These are phyloP conservation scores for Teleogryllus oceanicus DNA, from an alignment of 2,888 invertebrate species.

Conservation along the genomic window DNA sequence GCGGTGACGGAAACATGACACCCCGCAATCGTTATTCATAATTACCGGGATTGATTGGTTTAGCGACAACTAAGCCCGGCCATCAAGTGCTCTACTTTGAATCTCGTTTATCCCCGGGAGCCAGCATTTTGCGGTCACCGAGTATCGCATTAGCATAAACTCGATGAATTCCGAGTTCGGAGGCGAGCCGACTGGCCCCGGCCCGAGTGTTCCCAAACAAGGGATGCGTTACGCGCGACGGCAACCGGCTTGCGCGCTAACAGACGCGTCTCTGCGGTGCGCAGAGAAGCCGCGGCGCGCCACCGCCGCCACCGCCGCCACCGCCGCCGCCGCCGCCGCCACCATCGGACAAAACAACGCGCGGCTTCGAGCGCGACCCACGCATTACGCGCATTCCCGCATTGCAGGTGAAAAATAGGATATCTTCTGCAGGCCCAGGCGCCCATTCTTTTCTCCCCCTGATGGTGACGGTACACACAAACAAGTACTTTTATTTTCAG, in stretches of 20 bases:
- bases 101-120: conserved; percentile 27
- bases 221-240: background rate
- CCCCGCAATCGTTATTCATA: conserved; percentile 34
- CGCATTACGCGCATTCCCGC: no score
- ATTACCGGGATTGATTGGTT: conserved; percentile 36
- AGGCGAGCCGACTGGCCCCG: background rate
- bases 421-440: no score
- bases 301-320: no score
- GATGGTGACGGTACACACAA: no score
- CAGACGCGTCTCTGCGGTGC: background rate
- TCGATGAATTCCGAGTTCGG: background rate
- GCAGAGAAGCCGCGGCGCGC: no score
- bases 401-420: no score
- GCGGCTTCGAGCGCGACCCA: no score
- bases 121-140: conserved; percentile 27
- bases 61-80: conserved; percentile 33
- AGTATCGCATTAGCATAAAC: conserved; percentile 27
- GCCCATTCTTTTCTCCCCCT: no score
- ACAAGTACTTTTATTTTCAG: no score
- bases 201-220: background rate
- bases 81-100: conserved; percentile 31
- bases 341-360: no score
- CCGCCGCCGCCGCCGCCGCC: no score
- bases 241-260: background rate
- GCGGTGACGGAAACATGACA: conserved; percentile 31